Evolutionary conservation across 2,113 vertebrate species (phyloP).

Genomic region (Saccopteryx leptura): DNA sequence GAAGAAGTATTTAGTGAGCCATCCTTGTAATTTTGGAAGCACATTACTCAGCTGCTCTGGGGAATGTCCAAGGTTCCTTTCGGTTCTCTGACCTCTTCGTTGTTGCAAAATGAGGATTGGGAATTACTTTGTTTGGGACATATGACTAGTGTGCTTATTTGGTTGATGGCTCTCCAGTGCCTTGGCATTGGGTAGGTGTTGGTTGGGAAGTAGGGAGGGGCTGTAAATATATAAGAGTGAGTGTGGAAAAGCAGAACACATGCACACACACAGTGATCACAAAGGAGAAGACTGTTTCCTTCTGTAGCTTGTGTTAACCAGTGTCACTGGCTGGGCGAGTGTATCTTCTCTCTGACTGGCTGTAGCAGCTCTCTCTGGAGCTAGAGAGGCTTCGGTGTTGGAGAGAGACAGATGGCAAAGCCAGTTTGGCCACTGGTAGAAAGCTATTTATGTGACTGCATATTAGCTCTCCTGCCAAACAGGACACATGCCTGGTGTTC

Average conservation of each 20-base stretch:
- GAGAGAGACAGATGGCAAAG: conserved; percentile 67
- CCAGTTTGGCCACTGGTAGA: conserved; percentile 55
- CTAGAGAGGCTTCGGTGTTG: not conserved
- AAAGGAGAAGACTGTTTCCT: no score
- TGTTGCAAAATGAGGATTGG: conserved; percentile 20
- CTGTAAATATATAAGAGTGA: not conserved
- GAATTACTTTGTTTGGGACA: not conserved
- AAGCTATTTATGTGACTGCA: conserved; percentile 73
- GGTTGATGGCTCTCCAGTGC: not conserved
- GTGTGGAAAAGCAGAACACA: not conserved
- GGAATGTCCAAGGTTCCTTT: conserved; percentile 32
- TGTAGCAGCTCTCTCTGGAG: not conserved
- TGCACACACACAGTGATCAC: not conserved
- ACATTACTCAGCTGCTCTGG: conserved; percentile 49
- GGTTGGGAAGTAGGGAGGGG: not conserved
- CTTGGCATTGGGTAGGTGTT: not conserved
- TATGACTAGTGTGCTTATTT: not conserved
- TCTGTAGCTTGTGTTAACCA: not conserved
- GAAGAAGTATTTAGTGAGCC: conserved; percentile 53
- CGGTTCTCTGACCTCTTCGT: conserved; percentile 34
- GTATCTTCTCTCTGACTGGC: not conserved
- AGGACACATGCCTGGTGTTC: conserved; percentile 24
- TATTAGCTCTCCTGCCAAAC: conserved; percentile 17
- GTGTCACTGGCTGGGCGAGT: not conserved
- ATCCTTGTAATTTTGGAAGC: conserved; percentile 73